phyloP scores from a whole-genome alignment of 1,140 invertebrate genomes.

The Vanessa atalanta region DNA sequence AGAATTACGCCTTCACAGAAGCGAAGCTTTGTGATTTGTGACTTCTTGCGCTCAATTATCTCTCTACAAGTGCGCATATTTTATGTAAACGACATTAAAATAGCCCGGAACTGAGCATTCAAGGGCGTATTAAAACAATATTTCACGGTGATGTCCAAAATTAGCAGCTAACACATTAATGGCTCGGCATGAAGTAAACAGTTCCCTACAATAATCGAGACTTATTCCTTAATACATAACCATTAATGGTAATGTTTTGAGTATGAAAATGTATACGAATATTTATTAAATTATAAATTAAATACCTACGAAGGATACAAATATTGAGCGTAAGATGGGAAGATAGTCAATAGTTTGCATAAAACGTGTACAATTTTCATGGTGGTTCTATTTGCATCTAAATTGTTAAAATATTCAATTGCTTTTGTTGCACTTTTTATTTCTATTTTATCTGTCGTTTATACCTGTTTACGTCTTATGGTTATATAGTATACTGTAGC shows the following conservation, averaged over 20 bases:
- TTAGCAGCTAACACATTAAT: constrained; percentile 12
- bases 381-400: too few species aligned
- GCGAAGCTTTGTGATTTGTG: constrained; percentile 3
- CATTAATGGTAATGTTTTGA: background rate
- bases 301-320: too few species aligned
- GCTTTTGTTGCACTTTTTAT: background rate
- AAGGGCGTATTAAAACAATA: constrained; percentile 11
- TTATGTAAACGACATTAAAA: constrained; percentile 17
- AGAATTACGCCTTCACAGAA: constrained; percentile 10
- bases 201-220: constrained; percentile 15
- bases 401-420: too few species aligned
- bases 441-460: too few species aligned
- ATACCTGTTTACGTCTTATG: too few species aligned
- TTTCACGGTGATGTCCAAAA: constrained; percentile 8
- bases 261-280: background rate
- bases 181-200: background rate
- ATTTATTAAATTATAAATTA: background rate
- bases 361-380: too few species aligned
- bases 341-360: too few species aligned
- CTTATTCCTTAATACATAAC: background rate
- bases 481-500: background rate
- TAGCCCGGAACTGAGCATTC: constrained; percentile 13
- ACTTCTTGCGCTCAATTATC: constrained; percentile 13
- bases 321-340: too few species aligned
- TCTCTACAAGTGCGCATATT: constrained; percentile 6